A percentile compares a stretch with the other conserved stretches of the same genome.
Conservation (phyloP, 2,113 vertebrate species). For the Hipposideros armiger region DNA sequence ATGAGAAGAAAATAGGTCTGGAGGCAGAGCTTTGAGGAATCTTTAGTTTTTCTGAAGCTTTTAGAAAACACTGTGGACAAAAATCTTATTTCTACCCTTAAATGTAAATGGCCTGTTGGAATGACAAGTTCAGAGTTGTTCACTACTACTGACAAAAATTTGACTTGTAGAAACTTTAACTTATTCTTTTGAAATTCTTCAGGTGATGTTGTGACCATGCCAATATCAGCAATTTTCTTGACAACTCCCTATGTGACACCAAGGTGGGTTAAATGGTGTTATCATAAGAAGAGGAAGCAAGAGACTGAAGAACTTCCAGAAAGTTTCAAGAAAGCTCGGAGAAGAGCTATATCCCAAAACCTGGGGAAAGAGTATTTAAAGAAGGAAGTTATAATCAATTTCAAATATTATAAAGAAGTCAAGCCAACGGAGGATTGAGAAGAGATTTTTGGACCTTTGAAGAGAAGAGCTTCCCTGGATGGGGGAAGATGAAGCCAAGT, state of each 20-base stretch:
- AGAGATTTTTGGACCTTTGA: neutral
- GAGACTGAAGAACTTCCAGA: neutral
- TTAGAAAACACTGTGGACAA: neutral
- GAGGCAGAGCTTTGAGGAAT: neutral
- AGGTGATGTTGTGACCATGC: neutral
- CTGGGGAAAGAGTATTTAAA: neutral
- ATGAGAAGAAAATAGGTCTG: neutral
- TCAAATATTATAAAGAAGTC: neutral
- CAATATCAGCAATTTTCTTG: neutral
- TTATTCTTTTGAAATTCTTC: neutral
- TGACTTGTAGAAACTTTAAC: neutral
- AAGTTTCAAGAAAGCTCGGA: neutral
- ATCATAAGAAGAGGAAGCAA: neutral
- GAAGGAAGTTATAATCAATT: neutral
- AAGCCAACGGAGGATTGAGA: neutral
- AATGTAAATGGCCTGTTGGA: neutral
- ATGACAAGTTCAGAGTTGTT: slow-evolving; percentile 1
- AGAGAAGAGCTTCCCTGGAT: neutral
- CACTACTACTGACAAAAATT: neutral
- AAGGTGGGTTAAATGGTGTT: neutral
- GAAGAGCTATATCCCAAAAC: neutral
- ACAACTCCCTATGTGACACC: neutral
- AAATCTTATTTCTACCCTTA: neutral
- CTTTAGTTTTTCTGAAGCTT: neutral
- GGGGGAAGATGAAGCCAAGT: neutral